These are phyloP conservation scores for Venustaconcha ellipsiformis DNA, from an alignment of 1,140 invertebrate species.

Conservation along the genomic window DNA sequence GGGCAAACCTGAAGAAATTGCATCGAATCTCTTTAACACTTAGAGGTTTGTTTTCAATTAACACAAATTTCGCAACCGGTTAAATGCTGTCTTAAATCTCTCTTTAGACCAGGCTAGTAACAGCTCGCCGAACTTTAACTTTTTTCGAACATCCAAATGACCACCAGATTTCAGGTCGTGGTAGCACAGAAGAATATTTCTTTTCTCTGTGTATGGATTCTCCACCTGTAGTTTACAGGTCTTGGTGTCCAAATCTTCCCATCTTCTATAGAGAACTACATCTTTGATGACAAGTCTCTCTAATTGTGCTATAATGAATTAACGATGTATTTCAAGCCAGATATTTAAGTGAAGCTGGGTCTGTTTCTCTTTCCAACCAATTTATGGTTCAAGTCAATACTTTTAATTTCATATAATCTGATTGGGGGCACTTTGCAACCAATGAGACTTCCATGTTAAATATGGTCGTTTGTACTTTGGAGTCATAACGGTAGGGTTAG, in stretches of 20 bases:
- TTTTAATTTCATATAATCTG: no score
- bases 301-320: conserved; percentile 5
- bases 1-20: conserved; percentile 4
- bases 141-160: conserved; percentile 17
- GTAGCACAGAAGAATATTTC: conserved; percentile 18
- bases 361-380: no score
- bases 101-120: conserved; percentile 19
- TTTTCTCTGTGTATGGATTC: conserved; percentile 25
- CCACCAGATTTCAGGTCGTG: conserved; percentile 22
- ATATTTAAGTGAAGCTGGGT: no score
- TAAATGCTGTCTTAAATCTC: conserved; percentile 14
- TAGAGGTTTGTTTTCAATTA: not conserved
- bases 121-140: conserved; percentile 12
- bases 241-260: conserved; percentile 22
- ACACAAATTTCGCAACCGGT: conserved; percentile 15
- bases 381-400: no score
- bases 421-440: no score
- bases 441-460: no score
- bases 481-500: no score
- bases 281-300: conserved; percentile 12
- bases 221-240: conserved; percentile 19
- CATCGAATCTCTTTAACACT: conserved; percentile 15
- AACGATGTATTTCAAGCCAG: no score
- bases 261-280: conserved; percentile 15
- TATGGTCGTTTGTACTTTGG: no score